Percentiles rank a stretch among this genome's conserved stretches.
These are phyloP conservation scores for Brachionus manjavacas DNA, from an alignment of 1,140 invertebrate species.

Conservation along the genomic window DNA sequence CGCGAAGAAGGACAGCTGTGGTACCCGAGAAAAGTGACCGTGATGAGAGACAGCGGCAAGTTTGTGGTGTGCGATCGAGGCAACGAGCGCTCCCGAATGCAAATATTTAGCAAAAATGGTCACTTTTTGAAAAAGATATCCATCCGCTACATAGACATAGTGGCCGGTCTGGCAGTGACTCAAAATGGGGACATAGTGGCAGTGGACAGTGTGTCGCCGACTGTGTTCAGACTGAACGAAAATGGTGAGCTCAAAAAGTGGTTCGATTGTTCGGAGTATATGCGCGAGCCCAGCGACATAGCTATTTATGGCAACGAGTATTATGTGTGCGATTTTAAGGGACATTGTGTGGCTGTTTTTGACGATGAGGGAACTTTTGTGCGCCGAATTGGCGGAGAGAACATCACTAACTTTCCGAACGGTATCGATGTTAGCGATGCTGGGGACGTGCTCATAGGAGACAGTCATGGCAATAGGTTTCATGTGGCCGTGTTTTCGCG, in stretches of 20 bases:
- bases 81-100: constrained; percentile 89
- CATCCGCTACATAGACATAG: constrained; percentile 88
- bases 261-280: constrained; percentile 94
- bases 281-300: constrained; percentile 93
- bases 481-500: constrained; percentile 84
- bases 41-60: constrained; percentile 65
- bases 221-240: constrained; percentile 87
- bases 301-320: constrained; percentile 87
- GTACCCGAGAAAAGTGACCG: constrained; percentile 91
- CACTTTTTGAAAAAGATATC: constrained; percentile 81
- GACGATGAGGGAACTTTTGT: constrained; percentile 82
- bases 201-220: constrained; percentile 92
- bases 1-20: constrained; percentile 85
- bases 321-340: constrained; percentile 95
- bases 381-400: constrained; percentile 85
- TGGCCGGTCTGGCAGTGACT: constrained; percentile 87
- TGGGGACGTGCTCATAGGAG: constrained; percentile 85
- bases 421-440: constrained; percentile 94
- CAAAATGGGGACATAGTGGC: constrained; percentile 84
- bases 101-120: constrained; percentile 70
- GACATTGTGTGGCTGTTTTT: constrained; percentile 91
- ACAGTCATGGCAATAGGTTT: constrained; percentile 93
- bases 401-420: constrained; percentile 90
- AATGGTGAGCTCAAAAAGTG: constrained; percentile 80
- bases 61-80: constrained; percentile 94